These are phyloP conservation scores for Acrobasis consociella DNA, from an alignment of 2,888 invertebrate genomes.

Conservation along the genomic window DNA sequence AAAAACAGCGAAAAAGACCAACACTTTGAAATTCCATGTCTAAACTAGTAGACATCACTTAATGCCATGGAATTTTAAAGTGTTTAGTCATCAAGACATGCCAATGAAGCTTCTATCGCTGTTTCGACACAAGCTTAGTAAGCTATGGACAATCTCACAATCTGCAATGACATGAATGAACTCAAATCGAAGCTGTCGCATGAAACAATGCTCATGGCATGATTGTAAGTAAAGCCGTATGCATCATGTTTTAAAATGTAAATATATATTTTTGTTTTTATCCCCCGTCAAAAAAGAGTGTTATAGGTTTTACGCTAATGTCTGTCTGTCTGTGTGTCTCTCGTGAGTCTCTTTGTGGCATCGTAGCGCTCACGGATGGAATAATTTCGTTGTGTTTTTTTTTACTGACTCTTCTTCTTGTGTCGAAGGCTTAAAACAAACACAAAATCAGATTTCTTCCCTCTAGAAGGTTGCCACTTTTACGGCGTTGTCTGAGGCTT, in stretches of 20 bases:
- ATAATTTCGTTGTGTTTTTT: too few relatives aligned
- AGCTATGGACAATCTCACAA: constrained; percentile 22
- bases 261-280: neutral
- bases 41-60: neutral
- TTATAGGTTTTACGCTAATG: too few relatives aligned
- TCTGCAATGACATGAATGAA: constrained; percentile 45
- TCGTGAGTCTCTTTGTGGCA: too few relatives aligned
- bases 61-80: neutral
- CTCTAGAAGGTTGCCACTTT: too few relatives aligned
- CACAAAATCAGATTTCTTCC: too few relatives aligned
- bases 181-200: constrained; percentile 39
- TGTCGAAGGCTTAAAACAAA: too few relatives aligned
- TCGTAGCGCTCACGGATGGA: too few relatives aligned
- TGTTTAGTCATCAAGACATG: neutral
- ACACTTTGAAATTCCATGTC: neutral
- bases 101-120: constrained; percentile 12
- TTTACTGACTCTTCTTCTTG: too few relatives aligned
- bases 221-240: constrained; percentile 33
- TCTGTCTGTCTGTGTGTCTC: too few relatives aligned
- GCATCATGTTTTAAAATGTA: constrained; percentile 16
- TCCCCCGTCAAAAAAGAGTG: too few relatives aligned
- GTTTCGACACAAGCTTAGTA: constrained; percentile 19
- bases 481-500: too few relatives aligned
- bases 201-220: constrained; percentile 39
- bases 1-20: too few relatives aligned